These are phyloP conservation scores for Xenus cinereus DNA, from an alignment of 2,113 vertebrate genomes.

Conservation along the genomic window DNA sequence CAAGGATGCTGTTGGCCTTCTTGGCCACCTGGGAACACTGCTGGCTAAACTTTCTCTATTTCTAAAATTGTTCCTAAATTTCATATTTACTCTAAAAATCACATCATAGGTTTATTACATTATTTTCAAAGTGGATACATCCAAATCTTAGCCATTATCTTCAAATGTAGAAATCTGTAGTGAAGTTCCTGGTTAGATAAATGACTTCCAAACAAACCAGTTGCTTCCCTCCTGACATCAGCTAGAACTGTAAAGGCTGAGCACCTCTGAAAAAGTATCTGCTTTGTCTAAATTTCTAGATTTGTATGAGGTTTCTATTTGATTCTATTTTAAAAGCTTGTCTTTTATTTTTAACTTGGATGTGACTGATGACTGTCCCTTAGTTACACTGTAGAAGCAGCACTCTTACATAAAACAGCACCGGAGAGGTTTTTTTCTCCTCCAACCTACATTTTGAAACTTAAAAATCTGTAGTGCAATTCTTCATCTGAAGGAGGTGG, in stretches of 20 bases:
- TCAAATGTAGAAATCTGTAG: background rate
- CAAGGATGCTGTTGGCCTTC: too few species aligned
- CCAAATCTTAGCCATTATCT: background rate
- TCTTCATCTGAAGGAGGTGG: background rate
- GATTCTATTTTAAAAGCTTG: background rate
- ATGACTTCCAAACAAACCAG: background rate
- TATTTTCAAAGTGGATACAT: background rate
- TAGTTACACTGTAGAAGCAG: background rate
- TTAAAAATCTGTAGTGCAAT: background rate
- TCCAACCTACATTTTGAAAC: background rate
- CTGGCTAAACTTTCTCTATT: background rate
- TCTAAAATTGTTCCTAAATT: background rate
- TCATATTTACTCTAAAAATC: background rate
- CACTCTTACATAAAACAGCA: fast-evolving
- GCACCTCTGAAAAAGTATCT: background rate
- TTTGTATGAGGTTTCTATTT: background rate
- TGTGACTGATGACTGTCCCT: background rate
- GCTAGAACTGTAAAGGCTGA: background rate
- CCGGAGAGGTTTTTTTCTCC: background rate
- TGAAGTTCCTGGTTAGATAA: background rate
- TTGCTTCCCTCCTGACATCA: background rate
- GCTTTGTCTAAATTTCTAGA: background rate
- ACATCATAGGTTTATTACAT: background rate
- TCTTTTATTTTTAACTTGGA: background rate
- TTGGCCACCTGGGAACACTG: too few species aligned